Base-by-base conservation (phyloP, 1,140 invertebrate species). In the Drosophila bocqueti region DNA sequence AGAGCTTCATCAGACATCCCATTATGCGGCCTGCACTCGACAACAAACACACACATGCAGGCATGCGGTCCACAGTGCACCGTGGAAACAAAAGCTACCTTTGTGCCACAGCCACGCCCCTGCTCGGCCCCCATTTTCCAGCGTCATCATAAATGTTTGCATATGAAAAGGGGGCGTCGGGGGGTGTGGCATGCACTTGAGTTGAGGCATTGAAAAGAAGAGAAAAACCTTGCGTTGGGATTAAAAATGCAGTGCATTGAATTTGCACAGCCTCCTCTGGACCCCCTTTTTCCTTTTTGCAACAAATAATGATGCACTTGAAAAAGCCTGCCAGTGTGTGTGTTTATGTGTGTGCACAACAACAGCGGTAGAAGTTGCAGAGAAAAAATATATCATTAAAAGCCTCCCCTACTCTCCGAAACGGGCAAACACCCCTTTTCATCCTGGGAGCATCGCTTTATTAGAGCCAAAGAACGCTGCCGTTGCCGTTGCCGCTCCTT, bases 301-400 rank as follows among this genome's bases (percentile, higher is more conserved):
- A 90, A 90, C 85, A 90, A 90, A 90, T 90, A 90, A 90, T 90
- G 85, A 90, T 90, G 86, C 85, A 90, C 85, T 90, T 90, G 85
- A 90, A 90, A 87, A 90, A 72, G 81, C 64, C 72, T 68, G 60
- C 29, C n/a, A 52, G 47, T 13, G 36, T 26, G 63, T 36, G 62
- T 81, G 76, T 65, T 54, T 71, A 52, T 59, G 63, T 76, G 60
- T 66, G 64, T 77, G 83, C 50, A 55, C 55, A 87, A 76, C 79
- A 86, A 76, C 71, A 76, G 61, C 64, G 76, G 57, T 62, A 55
- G 47, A 63, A 83, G 55, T 64, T 75, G 65, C 50, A 67, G 21
- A 76, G 49, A 50, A 65, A 62, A 45, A 43, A 68, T 74, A 74
- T 74, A 83, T 82, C 82, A 79, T 85, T 85, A 91, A 91, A 90